phyloP scores from a whole-genome alignment of 2,113 vertebrate genomes.

The Phalacrocorax aristotelis region DNA sequence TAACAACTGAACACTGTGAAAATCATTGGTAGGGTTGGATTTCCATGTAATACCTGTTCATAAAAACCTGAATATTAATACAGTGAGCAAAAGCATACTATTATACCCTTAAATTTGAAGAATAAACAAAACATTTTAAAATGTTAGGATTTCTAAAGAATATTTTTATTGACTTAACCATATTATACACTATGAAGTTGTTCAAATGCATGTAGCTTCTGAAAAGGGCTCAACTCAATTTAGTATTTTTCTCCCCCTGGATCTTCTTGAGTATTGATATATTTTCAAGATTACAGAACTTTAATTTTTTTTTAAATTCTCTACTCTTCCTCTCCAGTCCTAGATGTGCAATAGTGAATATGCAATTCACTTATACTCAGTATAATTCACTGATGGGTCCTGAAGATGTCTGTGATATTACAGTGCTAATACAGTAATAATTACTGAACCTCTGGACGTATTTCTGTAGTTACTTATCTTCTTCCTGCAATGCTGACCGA shows the following conservation, averaged over 20 bases:
- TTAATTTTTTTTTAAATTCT: not conserved
- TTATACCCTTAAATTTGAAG: not conserved
- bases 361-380: not conserved
- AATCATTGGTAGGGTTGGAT: not conserved
- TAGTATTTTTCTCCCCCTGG: not conserved
- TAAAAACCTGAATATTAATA: not conserved
- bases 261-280: not conserved
- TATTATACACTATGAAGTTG: not conserved
- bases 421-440: not conserved
- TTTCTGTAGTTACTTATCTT: not conserved
- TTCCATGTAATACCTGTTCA: not conserved
- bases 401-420: not conserved
- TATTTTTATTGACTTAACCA: not conserved
- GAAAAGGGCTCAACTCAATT: not conserved
- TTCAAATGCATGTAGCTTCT: not conserved
- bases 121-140: not conserved
- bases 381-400: not conserved
- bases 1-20: not conserved
- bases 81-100: not conserved
- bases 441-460: not conserved
- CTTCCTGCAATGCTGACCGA: not conserved
- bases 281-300: not conserved
- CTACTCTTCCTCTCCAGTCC: not conserved
- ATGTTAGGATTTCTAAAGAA: not conserved
- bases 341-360: not conserved